These are phyloP conservation scores for Nerophis ophidion DNA, from an alignment of 2,113 vertebrate genomes.

Conservation along the genomic window DNA sequence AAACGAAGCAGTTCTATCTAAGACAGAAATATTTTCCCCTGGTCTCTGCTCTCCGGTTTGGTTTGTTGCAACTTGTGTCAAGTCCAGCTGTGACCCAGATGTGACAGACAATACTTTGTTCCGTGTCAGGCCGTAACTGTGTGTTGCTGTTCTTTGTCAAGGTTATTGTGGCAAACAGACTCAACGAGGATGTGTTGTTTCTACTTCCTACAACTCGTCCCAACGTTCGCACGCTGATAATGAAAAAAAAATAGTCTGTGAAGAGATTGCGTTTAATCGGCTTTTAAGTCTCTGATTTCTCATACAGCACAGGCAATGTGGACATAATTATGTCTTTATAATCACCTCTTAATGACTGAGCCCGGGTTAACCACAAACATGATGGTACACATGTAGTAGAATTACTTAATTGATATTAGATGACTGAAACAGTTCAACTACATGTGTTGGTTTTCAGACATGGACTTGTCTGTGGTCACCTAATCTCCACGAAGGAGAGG, in stretches of 20 bases:
- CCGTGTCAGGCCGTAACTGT: conserved; percentile 18
- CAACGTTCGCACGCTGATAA: conserved; percentile 25
- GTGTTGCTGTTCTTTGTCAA: conserved; percentile 43
- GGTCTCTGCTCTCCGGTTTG: background rate
- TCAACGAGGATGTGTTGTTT: conserved; percentile 36
- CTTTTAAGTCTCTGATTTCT: background rate
- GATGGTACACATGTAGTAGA: too few relatives aligned
- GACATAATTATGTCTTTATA: background rate
- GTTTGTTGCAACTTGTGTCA: conserved; percentile 21
- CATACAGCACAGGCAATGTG: background rate
- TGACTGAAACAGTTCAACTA: too few relatives aligned
- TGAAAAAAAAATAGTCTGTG: background rate
- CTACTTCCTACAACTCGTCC: conserved; percentile 17
- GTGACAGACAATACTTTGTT: conserved; percentile 20
- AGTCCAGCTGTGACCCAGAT: conserved; percentile 34
- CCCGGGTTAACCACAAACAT: background rate
- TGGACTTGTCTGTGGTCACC: too few relatives aligned
- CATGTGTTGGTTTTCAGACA: too few relatives aligned
- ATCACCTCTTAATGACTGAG: background rate
- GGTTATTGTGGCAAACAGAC: conserved; percentile 44
- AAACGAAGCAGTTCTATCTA: background rate
- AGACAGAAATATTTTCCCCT: background rate
- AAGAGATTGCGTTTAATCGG: background rate
- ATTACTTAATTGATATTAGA: too few relatives aligned
- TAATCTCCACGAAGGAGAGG: too few relatives aligned